A percentile compares a stretch with the other conserved stretches of the same genome.
Conservation (phyloP, 2,113 vertebrate species). For the Sphaerodactylus townsendi region DNA sequence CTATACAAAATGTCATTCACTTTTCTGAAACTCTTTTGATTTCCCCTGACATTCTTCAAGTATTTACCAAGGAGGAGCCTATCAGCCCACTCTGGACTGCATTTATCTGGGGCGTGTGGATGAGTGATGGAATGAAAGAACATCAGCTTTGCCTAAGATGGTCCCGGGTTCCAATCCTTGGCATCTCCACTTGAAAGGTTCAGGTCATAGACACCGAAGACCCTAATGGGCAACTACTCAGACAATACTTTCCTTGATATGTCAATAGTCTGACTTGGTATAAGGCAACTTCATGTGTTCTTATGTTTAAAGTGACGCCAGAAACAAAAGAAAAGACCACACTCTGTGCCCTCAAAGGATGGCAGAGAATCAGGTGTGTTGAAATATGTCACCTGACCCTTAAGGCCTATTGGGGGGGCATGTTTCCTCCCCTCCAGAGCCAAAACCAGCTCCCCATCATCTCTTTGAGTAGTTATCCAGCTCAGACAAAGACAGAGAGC, state of each 20-base stretch:
- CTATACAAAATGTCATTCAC: no score
- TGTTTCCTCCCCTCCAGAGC: not conserved
- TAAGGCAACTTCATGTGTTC: no score
- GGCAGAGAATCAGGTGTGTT: not conserved
- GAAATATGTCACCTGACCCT: not conserved
- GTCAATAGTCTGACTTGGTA: no score
- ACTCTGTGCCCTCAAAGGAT: not conserved
- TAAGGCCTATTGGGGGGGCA: not conserved
- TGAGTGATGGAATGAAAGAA: not conserved
- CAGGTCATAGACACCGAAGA: no score
- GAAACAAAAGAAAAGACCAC: not conserved
- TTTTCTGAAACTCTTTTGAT: not conserved
- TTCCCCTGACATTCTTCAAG: no score
- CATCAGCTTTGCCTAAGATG: not conserved
- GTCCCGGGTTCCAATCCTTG: not conserved
- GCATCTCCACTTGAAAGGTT: no score
- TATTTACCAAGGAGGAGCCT: not conserved
- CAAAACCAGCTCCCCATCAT: not conserved
- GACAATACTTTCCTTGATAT: no score
- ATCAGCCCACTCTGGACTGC: not conserved
- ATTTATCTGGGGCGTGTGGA: not conserved
- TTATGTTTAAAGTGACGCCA: no score
- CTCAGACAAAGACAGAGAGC: accelerated
- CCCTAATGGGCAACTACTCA: no score
- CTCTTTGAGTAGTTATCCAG: not conserved